Base-by-base conservation (phyloP, 2,113 vertebrate species). In the Myrmecobius fasciatus region DNA sequence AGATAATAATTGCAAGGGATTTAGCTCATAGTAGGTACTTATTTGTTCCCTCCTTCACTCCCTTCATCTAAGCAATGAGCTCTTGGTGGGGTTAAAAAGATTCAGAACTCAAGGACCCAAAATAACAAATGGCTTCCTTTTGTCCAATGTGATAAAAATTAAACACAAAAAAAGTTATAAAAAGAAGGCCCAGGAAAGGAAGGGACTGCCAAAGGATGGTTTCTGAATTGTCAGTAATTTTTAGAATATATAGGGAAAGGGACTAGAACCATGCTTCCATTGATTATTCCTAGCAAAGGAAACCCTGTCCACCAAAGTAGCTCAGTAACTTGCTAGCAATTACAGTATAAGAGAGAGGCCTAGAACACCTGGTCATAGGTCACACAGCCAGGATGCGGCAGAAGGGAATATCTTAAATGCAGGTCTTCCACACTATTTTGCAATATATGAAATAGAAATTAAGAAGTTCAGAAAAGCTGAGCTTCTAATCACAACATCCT, bases 101-200 rank as follows among this genome's bases (percentile, higher is more conserved):
- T 91, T 93, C 90, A 94, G 25, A 31, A 94, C 25, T 95, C 53
- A 89, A 93, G 60, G 93, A 95, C 92, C 51, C 53, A 92, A n/a
- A 95, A 11, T 88, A 26, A 31, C 75, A 95, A 53, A 6, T 28
- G 0, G 43, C 3, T 89, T 95, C 93, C 90, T 52, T 83, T 43
- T 93, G 36, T 31, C 53, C 93, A 95, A 46, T 49, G 51, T 94
- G 24, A 51, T 92, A 92, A 96, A 20, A 83, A 89, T 56, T 95
- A 91, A 52, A 52, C 46, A 52, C 88, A 92, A 51, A 60, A 83
- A 20, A 46, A 91, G 17, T 47, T 22, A 25, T 94, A 49, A 91
- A 83, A 89, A 91, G 88, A 60, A 83, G 26, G n/a, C 53, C 91
- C 90, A 91, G 53, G 89, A 91, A 91, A 89, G n/a, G 52, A 53